Percentiles rank a stretch among this genome's conserved stretches.
These are phyloP conservation scores for Spheniscus humboldti DNA, from an alignment of 2,797 vertebrate species.

Conservation along the genomic window DNA sequence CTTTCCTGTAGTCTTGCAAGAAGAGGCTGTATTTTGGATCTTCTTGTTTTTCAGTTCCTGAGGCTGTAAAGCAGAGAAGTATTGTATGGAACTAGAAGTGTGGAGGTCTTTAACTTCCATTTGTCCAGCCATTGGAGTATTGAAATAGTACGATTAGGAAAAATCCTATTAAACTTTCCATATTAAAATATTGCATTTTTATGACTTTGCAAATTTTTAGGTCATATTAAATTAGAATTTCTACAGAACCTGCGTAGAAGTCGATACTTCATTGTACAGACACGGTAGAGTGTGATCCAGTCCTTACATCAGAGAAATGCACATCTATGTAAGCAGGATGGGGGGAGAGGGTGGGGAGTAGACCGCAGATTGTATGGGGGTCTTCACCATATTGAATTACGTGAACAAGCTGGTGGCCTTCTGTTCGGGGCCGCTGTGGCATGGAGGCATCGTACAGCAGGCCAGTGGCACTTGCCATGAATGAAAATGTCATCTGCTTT, in stretches of 20 bases:
- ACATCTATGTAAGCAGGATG: not conserved
- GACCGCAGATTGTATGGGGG: not conserved
- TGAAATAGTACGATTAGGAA: not conserved
- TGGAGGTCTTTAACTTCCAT: not conserved
- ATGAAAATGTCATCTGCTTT: not conserved
- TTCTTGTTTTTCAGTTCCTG: not conserved
- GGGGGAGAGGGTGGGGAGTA: not conserved
- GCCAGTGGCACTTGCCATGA: not conserved
- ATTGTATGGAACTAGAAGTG: not conserved
- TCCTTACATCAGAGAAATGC: rapidly evolving
- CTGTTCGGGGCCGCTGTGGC: rapidly evolving
- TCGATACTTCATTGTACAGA: not conserved
- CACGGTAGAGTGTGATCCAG: not conserved
- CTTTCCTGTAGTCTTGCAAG: not conserved
- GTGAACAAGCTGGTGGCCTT: not conserved
- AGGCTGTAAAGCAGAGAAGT: not conserved
- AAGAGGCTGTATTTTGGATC: not conserved
- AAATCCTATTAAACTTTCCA: not conserved
- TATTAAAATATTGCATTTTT: not conserved
- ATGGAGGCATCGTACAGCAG: not conserved
- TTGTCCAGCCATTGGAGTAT: not conserved
- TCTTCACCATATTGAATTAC: not conserved
- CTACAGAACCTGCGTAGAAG: rapidly evolving
- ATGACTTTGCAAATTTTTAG: not conserved
- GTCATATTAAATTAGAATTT: not conserved